A percentile compares a stretch with the other conserved stretches of the same genome.
phyloP scores from a whole-genome alignment of 2,888 invertebrate species.

The Pycnomerus fuliginosus region DNA sequence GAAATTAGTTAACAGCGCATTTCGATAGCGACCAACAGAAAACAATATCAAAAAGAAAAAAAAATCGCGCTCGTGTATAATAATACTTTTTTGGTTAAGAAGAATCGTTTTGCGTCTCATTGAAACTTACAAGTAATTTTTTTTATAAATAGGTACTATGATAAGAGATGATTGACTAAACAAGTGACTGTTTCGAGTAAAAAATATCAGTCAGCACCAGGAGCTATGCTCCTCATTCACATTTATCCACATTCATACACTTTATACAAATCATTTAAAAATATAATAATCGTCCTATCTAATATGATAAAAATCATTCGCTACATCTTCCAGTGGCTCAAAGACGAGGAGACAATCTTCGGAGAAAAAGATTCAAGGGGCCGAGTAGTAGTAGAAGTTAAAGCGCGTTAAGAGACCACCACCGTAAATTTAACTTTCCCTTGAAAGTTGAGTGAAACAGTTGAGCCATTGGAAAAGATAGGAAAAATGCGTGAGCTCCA shows the following conservation, averaged over 20 bases:
- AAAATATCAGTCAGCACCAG: constrained; percentile 52
- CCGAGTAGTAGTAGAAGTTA: constrained; percentile 25
- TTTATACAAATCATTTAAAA: constrained; percentile 52
- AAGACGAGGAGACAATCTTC: constrained; percentile 29
- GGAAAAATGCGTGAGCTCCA: constrained; percentile 35
- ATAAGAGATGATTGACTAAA: constrained; percentile 51
- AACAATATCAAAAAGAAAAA: constrained; percentile 21
- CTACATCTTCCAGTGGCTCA: constrained; percentile 53
- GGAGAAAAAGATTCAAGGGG: constrained; percentile 37
- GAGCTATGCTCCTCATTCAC: constrained; percentile 41
- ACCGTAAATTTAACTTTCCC: constrained; percentile 46
- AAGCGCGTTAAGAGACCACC: constrained; percentile 44
- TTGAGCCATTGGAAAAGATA: constrained; percentile 53
- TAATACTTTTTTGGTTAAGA: constrained; percentile 33
- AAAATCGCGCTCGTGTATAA: constrained; percentile 7
- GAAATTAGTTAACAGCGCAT: constrained; percentile 39
- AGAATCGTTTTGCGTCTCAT: constrained; percentile 36
- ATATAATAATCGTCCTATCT: constrained; percentile 48
- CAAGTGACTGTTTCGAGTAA: constrained; percentile 46
- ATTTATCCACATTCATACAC: constrained; percentile 48
- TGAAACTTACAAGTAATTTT: constrained; percentile 38
- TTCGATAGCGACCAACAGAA: no score
- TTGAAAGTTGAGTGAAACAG: constrained; percentile 35
- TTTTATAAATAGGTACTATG: constrained; percentile 34
- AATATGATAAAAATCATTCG: constrained; percentile 32